phyloP scores from a whole-genome alignment of 64 coral and sea anemone species.

The Dendronephthya gigantea region DNA sequence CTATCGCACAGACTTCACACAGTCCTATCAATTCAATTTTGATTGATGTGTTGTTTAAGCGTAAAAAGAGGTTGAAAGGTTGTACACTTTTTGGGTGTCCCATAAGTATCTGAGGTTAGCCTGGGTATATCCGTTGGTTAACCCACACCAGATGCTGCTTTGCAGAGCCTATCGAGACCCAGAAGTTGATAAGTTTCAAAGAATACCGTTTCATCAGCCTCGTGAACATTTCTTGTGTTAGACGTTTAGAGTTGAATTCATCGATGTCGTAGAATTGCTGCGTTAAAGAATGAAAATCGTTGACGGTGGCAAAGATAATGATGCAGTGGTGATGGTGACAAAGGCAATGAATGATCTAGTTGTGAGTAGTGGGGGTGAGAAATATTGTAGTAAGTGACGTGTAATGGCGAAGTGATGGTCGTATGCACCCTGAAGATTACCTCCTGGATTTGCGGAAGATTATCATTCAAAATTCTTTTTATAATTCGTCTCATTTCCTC shows the following conservation, averaged over 20 bases:
- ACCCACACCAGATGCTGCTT: too few species aligned
- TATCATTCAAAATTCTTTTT: conserved; percentile 43
- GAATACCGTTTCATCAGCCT: conserved; percentile 58
- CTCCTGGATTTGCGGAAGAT: conserved; percentile 72
- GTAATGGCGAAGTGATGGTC: not conserved
- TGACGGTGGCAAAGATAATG: too few species aligned
- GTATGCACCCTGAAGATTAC: not conserved
- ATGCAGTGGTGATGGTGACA: not conserved
- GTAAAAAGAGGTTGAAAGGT: too few species aligned
- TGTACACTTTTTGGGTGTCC: too few species aligned
- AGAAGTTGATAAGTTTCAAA: not conserved
- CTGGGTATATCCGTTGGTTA: too few species aligned
- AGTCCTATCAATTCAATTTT: too few species aligned
- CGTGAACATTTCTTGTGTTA: conserved; percentile 70
- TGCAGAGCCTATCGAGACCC: too few species aligned
- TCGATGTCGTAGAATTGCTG: conserved; percentile 89
- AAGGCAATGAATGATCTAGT: not conserved
- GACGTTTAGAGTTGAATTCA: conserved; percentile 81
- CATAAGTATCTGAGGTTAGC: too few species aligned
- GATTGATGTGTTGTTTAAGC: too few species aligned
- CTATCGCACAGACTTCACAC: too few species aligned
- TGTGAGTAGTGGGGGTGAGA: too few species aligned
- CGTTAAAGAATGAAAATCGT: not conserved
- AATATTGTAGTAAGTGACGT: too few species aligned
- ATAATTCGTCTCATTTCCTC: conserved; percentile 61